Evolutionary conservation across 2,113 vertebrate species (phyloP).

Genomic region (Struthidea cinerea): DNA sequence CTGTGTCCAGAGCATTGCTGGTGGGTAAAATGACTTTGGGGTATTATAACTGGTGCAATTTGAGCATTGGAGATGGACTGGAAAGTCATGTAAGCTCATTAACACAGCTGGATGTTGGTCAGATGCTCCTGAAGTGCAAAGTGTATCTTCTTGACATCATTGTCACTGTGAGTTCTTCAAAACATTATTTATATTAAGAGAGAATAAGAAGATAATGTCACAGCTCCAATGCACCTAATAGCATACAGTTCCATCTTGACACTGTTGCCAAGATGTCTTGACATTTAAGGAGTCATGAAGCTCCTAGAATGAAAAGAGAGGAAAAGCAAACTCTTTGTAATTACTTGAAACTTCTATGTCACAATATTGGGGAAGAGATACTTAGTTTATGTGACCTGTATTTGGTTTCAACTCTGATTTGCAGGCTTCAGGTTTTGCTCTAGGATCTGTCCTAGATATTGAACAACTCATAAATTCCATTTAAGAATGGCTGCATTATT

Average conservation of each 20-base stretch:
- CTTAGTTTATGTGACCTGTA: background rate
- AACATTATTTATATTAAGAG: background rate
- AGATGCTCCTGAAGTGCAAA: background rate
- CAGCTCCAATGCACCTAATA: background rate
- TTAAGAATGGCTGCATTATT: background rate
- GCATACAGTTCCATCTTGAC: background rate
- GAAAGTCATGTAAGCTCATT: background rate
- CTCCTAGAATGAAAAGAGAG: background rate
- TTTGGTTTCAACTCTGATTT: background rate
- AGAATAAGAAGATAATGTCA: background rate
- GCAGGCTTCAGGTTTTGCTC: background rate
- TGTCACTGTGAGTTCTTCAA: background rate
- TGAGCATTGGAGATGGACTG: background rate
- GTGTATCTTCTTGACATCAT: background rate
- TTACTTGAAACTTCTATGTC: background rate
- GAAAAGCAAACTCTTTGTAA: background rate
- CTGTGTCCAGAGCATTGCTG: background rate
- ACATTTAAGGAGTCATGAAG: background rate
- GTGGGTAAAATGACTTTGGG: background rate
- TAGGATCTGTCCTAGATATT: background rate
- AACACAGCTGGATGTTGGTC: background rate
- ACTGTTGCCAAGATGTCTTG: background rate
- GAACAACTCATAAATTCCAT: background rate
- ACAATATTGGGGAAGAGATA: background rate
- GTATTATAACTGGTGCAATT: background rate